Evolutionary conservation across 2,113 vertebrate species (phyloP).

Genomic region (Callospermophilus lateralis): DNA sequence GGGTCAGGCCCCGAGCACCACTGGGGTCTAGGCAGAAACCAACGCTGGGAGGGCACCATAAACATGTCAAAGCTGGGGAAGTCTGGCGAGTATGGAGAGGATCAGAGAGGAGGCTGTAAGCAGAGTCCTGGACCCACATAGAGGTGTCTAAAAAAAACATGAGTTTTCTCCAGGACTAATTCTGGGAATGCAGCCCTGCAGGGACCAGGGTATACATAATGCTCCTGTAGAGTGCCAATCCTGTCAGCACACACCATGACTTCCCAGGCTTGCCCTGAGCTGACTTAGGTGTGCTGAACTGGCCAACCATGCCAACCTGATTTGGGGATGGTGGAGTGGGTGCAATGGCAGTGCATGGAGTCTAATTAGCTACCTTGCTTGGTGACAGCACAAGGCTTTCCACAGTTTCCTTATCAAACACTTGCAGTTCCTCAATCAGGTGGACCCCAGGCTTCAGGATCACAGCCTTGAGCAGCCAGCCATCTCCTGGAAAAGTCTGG

Average conservation of each 20-base stretch:
- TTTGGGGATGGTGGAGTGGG: neutral
- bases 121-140: too few species aligned
- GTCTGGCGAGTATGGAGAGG: too few species aligned
- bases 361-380: conserved; percentile 89
- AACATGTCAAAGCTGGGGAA: too few species aligned
- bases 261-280: neutral
- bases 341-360: neutral
- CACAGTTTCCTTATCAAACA: conserved; percentile 94
- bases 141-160: too few species aligned
- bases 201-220: neutral
- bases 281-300: fast-evolving
- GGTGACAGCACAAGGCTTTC: conserved; percentile 95
- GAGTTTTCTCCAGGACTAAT: too few species aligned
- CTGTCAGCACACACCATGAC: fast-evolving
- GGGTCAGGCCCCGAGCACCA: too few species aligned
- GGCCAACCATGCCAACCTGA: neutral
- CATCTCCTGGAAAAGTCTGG: conserved; percentile 87
- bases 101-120: too few species aligned
- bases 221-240: fast-evolving
- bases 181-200: neutral
- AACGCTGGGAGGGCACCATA: too few species aligned
- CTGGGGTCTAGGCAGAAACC: too few species aligned
- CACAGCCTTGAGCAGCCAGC: conserved; percentile 96
- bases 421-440: conserved; percentile 96
- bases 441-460: conserved; percentile 91